Conservation (phyloP, 2,113 vertebrate species). For the Puffinus mauretanicus region DNA sequence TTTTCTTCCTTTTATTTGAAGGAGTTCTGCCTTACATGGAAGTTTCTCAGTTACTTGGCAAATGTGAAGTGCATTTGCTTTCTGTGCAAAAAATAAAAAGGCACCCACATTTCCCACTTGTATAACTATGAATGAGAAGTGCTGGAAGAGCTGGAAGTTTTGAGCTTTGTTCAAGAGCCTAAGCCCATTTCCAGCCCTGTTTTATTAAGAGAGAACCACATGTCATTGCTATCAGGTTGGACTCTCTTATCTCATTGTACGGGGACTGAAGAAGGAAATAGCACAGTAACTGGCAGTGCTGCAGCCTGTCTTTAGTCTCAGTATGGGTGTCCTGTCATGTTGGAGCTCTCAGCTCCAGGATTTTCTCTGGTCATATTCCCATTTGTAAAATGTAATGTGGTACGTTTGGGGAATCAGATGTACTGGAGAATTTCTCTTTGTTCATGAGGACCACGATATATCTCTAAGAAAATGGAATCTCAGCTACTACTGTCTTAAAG, state of each 20-base stretch:
- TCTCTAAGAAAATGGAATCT: not conserved
- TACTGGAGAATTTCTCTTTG: not conserved
- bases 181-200: not conserved
- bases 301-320: not conserved
- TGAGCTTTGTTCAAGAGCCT: not conserved
- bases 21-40: slow-evolving; percentile 41
- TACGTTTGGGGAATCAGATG: not conserved
- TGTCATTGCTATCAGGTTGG: not conserved
- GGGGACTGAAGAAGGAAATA: not conserved
- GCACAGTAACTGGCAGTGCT: not conserved
- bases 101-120: not conserved
- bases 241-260: not conserved
- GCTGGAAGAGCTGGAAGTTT: not conserved
- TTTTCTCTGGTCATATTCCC: not conserved
- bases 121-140: not conserved
- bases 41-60: slow-evolving; percentile 13
- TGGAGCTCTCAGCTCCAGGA: not conserved
- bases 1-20: not conserved
- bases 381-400: not conserved
- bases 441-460: not conserved
- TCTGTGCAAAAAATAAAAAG: not conserved
- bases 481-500: not conserved
- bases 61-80: not conserved
- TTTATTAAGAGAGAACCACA: not conserved
- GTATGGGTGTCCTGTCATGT: not conserved